A percentile compares a stretch with the other conserved stretches of the same genome.
Evolutionary conservation across 1,140 invertebrate species (phyloP).

Genomic region (Neodiprion lecontei): DNA sequence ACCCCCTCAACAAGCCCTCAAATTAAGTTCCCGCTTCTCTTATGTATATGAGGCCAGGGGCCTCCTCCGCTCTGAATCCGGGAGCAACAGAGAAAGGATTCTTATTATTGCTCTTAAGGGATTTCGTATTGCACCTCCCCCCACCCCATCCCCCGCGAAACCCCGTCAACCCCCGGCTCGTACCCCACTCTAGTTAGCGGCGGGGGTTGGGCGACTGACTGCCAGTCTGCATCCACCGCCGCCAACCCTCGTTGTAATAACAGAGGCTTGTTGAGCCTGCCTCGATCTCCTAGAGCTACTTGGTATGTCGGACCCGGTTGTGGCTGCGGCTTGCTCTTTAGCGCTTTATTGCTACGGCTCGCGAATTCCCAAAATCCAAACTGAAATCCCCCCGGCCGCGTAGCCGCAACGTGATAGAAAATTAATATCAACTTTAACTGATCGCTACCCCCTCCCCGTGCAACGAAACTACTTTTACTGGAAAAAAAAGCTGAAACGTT

Average conservation of each 20-base stretch:
- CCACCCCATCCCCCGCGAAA: background rate
- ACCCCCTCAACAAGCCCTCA: conserved; percentile 3
- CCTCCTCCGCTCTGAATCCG: conserved; percentile 4
- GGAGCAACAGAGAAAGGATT: conserved; percentile 53
- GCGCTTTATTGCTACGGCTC: background rate
- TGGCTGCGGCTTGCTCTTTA: background rate
- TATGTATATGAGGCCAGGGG: background rate
- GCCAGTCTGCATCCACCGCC: conserved; percentile 21
- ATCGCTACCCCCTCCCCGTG: no score
- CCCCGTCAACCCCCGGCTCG: no score
- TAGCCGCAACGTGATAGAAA: no score
- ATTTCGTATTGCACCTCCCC: conserved; percentile 43
- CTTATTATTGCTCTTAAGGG: conserved; percentile 62
- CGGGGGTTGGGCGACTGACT: background rate
- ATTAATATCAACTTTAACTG: no score
- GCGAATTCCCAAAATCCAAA: background rate
- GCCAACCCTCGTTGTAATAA: conserved; percentile 53
- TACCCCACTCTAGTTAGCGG: background rate
- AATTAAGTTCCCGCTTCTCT: conserved; percentile 10
- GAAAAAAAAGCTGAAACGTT: no score
- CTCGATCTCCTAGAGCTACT: background rate
- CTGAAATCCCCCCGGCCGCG: background rate
- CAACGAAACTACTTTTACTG: no score
- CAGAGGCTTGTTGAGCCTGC: conserved; percentile 34
- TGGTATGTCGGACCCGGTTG: background rate